Conservation (phyloP, 2,797 vertebrate genomes). For the Malurus leucopterus region DNA sequence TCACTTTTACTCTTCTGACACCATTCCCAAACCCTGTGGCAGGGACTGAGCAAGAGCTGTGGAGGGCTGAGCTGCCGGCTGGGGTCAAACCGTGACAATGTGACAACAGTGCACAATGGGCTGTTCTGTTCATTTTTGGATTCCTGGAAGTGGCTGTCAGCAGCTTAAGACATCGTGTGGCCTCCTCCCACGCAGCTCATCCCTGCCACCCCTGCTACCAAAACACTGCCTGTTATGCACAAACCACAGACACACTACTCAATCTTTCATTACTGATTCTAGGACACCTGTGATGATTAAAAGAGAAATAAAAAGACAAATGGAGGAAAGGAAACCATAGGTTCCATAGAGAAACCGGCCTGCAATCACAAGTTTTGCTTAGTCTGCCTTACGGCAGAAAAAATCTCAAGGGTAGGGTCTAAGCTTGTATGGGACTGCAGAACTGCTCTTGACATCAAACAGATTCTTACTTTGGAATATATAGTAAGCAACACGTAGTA, state of each 20-base stretch:
- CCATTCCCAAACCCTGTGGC: neutral
- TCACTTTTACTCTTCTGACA: neutral
- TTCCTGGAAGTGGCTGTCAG: neutral
- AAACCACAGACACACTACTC: neutral
- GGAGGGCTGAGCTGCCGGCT: neutral
- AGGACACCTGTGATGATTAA: neutral
- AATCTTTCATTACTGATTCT: neutral
- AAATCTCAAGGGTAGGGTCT: neutral
- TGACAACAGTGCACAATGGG: neutral
- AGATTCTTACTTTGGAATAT: neutral
- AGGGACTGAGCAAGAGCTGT: neutral
- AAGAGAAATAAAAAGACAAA: neutral
- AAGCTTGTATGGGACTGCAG: neutral
- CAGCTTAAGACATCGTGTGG: neutral
- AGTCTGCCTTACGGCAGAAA: neutral
- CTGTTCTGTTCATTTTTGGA: neutral
- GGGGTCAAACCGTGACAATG: neutral
- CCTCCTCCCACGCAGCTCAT: neutral
- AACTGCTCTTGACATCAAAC: neutral
- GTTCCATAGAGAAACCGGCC: neutral
- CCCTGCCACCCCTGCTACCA: neutral
- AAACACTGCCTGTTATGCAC: neutral
- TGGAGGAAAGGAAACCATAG: neutral
- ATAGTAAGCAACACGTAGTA: neutral
- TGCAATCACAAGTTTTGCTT: neutral